A percentile compares a stretch with the other conserved stretches of the same genome.
Evolutionary conservation across 2,797 vertebrate species (phyloP).

Genomic region (Amniataba percoides): DNA sequence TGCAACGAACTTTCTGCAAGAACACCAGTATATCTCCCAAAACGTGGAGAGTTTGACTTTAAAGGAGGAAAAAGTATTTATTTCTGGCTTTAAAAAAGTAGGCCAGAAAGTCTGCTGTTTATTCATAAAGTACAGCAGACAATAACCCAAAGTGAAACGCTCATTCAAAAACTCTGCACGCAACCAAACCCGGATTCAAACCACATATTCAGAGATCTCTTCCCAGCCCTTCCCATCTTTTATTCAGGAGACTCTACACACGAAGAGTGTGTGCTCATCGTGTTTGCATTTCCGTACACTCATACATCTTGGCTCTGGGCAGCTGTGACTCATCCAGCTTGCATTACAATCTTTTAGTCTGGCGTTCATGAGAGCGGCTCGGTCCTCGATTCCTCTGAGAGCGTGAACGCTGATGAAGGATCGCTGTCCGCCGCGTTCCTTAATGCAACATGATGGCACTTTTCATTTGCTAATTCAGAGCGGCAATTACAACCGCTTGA

Average conservation of each 20-base stretch:
- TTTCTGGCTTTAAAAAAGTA: neutral
- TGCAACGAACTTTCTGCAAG: neutral
- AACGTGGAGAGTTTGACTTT: neutral
- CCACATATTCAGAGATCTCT: conserved; percentile 1
- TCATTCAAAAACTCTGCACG: conserved; percentile 11
- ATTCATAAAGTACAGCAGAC: conserved; percentile 9
- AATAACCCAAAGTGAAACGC: neutral
- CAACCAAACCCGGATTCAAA: conserved; percentile 10
- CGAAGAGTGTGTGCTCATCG: conserved; percentile 12
- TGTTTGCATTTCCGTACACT: conserved; percentile 39
- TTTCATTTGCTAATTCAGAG: conserved; percentile 14
- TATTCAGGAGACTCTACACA: conserved; percentile 39
- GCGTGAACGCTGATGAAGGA: conserved; percentile 16
- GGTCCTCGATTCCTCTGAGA: conserved; percentile 6
- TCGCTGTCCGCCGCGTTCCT: neutral
- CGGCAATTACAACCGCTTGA: neutral
- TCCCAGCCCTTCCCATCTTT: conserved; percentile 24
- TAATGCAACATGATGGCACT: conserved; percentile 1
- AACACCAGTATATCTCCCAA: neutral
- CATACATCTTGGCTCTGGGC: conserved; percentile 44
- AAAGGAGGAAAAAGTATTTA: neutral
- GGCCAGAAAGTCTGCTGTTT: conserved; percentile 3
- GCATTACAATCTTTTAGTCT: conserved; percentile 53
- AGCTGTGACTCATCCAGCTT: conserved; percentile 66
- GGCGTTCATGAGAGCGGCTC: conserved; percentile 43